Base-by-base conservation (phyloP, 2,797 vertebrate genomes). In the Momotus momota region DNA sequence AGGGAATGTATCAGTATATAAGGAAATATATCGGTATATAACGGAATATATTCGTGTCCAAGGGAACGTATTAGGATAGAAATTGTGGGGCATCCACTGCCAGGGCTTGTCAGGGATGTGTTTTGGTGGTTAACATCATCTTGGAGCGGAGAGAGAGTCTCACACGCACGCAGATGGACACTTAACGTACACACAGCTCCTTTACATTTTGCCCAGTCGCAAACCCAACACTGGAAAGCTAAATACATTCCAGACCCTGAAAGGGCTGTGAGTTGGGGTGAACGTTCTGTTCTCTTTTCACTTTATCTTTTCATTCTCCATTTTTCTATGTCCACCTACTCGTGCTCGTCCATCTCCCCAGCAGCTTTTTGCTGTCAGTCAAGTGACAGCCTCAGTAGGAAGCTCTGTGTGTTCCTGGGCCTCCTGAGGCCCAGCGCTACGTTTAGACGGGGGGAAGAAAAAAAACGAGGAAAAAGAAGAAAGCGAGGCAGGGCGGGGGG, bases 281-380 rank as follows among this genome's bases (percentile, higher is more conserved):
- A 86, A 90, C 49, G 12, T 52, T 83, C 14, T 3, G 38, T 86
- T 91, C 93, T 89, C 64, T 94, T 97, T 96, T 96, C 88, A 96
- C 81, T 95, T 93, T 71, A 93, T 96, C 94, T 92, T 94, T 97
- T 85, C 81, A 58, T 75, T 93, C 83, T 95, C 90, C 94, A 51
- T 96, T 97, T 98, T 90, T 77, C 94, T 73, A 22, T 84, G 96
- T 97, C 98, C 98, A 98, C 98, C 98, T 98, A 98, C 98, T 98
- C 96, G 41, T 70, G 93, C 97, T 97, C 94, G 94, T 98, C 98
- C 97, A 97, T 98, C 98, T 98, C 96, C 88, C 66, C 43, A 85
- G 90, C 97, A 97, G 97, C 97, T 96, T 97, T 98, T 80, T 96
- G 90, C 97, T 98, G 97, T 98, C 98, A 98, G 79, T 97, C 97